Percentiles rank a stretch among this genome's conserved stretches.
Conservation (phyloP, 1,140 invertebrate genomes). For the Zaprionus africanus region DNA sequence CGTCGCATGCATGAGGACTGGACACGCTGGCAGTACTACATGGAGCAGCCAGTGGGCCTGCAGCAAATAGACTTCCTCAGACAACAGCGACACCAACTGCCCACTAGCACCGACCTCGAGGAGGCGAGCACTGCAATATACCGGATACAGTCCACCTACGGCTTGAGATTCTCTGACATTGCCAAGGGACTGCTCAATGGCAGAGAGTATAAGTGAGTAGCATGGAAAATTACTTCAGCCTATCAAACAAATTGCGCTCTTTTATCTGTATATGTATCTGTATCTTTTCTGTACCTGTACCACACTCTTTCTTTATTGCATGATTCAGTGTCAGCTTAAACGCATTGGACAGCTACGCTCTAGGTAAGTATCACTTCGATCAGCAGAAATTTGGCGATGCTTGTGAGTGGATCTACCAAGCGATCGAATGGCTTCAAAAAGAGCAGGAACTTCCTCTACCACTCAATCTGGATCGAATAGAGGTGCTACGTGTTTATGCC, state of each 20-base stretch:
- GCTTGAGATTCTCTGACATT: conserved; percentile 93
- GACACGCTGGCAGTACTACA: conserved; percentile 60
- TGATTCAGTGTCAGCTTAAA: conserved; percentile 45
- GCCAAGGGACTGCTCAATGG: conserved; percentile 94
- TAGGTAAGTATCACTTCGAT: conserved; percentile 56
- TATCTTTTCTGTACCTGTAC: neutral
- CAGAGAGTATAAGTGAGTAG: conserved; percentile 89
- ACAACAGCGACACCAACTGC: conserved; percentile 89
- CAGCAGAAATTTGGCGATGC: conserved; percentile 42
- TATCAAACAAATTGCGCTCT: neutral
- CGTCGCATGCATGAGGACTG: conserved; percentile 73
- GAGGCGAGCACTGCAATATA: conserved; percentile 96
- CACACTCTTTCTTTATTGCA: neutral
- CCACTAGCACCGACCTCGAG: conserved; percentile 93
- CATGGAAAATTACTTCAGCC: neutral
- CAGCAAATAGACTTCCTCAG: conserved; percentile 88
- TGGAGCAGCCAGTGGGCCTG: conserved; percentile 70
- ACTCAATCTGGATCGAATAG: conserved; percentile 27
- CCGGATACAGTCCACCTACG: conserved; percentile 97
- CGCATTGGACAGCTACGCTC: conserved; percentile 51
- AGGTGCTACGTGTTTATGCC: conserved; percentile 54
- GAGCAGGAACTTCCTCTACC: conserved; percentile 23
- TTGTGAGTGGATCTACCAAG: conserved; percentile 54
- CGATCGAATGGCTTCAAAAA: conserved; percentile 20
- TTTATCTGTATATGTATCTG: neutral